Evolutionary conservation across 2,113 vertebrate species (phyloP).

Genomic region (Oenanthe melanoleuca): DNA sequence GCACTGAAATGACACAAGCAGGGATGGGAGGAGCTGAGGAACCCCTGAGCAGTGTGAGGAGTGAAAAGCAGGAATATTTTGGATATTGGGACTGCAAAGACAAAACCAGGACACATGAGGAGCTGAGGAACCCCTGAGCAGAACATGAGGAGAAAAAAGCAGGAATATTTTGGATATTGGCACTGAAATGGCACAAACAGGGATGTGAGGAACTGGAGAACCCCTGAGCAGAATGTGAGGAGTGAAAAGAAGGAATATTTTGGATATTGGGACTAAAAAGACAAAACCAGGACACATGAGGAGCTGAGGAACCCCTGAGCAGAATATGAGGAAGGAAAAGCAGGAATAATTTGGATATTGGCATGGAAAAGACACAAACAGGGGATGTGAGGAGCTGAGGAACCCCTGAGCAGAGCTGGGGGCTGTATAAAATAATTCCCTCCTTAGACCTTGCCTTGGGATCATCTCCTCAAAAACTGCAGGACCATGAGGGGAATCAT

Average conservation of each 20-base stretch:
- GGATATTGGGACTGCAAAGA: neutral
- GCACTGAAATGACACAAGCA: neutral
- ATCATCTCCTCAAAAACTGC: neutral
- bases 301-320: no score
- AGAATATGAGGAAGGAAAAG: no score
- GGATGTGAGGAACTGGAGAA: neutral
- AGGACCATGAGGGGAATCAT: neutral
- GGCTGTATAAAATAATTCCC: neutral
- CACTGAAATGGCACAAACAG: neutral
- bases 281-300: no score
- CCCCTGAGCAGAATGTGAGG: neutral
- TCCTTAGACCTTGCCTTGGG: neutral
- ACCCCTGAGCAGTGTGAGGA: neutral
- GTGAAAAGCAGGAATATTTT: neutral
- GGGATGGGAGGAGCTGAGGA: neutral
- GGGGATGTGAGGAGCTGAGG: neutral
- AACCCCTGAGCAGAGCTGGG: no score
- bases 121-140: no score
- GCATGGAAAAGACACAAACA: rapidly evolving
- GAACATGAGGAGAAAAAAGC: neutral
- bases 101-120: no score
- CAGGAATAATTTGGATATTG: neutral
- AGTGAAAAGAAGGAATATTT: neutral
- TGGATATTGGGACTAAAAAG: neutral
- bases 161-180: neutral